Percentiles rank a stretch among this genome's conserved stretches.
phyloP scores from a whole-genome alignment of 2,113 vertebrate species.

The Periophthalmodon schlosseri region DNA sequence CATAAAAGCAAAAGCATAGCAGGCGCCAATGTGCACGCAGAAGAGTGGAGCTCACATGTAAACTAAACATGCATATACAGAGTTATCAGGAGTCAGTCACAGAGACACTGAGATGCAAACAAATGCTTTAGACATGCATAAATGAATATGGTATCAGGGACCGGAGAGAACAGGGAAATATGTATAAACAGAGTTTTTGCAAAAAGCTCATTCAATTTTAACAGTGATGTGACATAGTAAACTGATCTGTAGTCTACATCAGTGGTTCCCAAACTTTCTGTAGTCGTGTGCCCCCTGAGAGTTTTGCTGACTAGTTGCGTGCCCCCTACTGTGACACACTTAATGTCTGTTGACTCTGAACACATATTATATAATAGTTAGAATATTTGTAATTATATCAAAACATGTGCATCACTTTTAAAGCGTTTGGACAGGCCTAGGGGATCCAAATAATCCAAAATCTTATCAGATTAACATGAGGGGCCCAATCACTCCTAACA shows the following conservation, averaged over 20 bases:
- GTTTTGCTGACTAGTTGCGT: too few species aligned
- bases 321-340: too few species aligned
- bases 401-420: too few species aligned
- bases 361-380: too few species aligned
- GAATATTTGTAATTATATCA: too few species aligned
- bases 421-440: too few species aligned
- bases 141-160: slow-evolving; percentile 43
- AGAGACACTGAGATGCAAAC: slow-evolving; percentile 28
- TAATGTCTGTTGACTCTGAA: too few species aligned
- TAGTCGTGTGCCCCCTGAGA: too few species aligned
- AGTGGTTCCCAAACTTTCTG: too few species aligned
- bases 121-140: slow-evolving; percentile 34
- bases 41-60: slow-evolving; percentile 25
- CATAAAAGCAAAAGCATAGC: slow-evolving; percentile 57
- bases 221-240: neutral
- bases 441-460: too few species aligned
- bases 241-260: neutral
- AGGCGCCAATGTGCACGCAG: slow-evolving; percentile 36
- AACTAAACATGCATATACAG: slow-evolving; percentile 18
- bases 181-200: neutral
- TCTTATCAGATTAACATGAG: too few species aligned
- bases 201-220: neutral
- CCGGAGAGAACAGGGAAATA: slow-evolving; percentile 31
- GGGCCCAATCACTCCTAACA: too few species aligned
- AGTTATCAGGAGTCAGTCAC: slow-evolving; percentile 22